A percentile compares a stretch with the other conserved stretches of the same genome.
These are phyloP conservation scores for Anguilla anguilla DNA, from an alignment of 2,797 vertebrate genomes.

Conservation along the genomic window DNA sequence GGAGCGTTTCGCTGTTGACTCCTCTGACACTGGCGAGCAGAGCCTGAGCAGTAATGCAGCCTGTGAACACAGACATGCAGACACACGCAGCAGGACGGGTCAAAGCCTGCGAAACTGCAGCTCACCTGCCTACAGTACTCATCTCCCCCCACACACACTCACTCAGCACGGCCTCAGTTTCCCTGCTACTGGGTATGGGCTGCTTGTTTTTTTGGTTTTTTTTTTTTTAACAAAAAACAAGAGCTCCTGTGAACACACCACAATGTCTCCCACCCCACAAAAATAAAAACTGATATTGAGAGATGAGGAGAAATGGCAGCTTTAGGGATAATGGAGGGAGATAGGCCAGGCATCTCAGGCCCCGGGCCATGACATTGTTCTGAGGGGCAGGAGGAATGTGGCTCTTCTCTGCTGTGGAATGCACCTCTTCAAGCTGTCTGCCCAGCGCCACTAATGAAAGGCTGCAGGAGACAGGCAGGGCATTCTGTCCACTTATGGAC, in stretches of 20 bases:
- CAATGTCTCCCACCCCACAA: neutral
- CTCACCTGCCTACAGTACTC: neutral
- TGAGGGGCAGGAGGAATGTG: slow-evolving; percentile 24
- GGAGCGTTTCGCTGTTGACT: neutral
- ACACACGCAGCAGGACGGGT: slow-evolving; percentile 41
- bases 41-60: neutral
- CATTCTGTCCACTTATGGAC: neutral
- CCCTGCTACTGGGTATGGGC: neutral
- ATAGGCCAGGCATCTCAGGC: slow-evolving; percentile 1
- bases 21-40: neutral
- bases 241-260: neutral
- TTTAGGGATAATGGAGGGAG: neutral
- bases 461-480: neutral
- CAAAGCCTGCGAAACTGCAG: slow-evolving; percentile 26
- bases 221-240: neutral
- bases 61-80: slow-evolving; percentile 36
- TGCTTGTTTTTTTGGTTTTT: too few species aligned
- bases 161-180: neutral
- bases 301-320: neutral
- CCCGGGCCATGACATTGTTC: slow-evolving; percentile 1
- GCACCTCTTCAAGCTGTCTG: neutral
- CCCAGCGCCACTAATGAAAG: neutral
- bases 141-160: neutral
- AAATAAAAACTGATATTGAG: neutral
- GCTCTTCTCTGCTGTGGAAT: slow-evolving; percentile 16